These are phyloP conservation scores for Macrotrachela quadricornifera DNA, from an alignment of 1,140 invertebrate species.

Conservation along the genomic window DNA sequence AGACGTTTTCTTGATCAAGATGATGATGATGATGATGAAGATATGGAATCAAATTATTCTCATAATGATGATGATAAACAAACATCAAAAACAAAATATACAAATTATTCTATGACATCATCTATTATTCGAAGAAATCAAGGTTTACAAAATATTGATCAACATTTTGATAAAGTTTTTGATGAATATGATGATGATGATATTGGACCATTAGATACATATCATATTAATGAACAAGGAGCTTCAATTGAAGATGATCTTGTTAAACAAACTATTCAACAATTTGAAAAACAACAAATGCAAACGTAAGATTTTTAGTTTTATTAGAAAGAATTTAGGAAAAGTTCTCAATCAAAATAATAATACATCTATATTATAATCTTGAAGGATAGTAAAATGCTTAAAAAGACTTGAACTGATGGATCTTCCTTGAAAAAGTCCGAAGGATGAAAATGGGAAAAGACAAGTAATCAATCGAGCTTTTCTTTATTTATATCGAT, in stretches of 20 bases:
- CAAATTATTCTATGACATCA: conserved; percentile 76
- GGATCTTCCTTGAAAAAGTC: too few species aligned
- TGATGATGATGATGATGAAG: conserved; percentile 5
- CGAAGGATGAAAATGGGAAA: too few species aligned
- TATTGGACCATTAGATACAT: conserved; percentile 61
- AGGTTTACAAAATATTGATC: conserved; percentile 57
- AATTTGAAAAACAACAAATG: conserved; percentile 34
- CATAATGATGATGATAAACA: conserved; percentile 29
- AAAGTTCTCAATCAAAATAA: conserved; percentile 5
- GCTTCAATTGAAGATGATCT: conserved; percentile 41
- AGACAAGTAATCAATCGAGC: too few species aligned
- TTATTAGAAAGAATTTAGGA: conserved; percentile 2
- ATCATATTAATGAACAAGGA: conserved; percentile 59
- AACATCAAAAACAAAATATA: conserved; percentile 52
- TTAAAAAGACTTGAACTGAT: neutral
- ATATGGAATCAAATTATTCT: neutral
- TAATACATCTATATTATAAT: neutral
- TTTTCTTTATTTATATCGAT: too few species aligned
- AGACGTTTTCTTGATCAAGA: neutral
- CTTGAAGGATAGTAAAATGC: conserved; percentile 3
- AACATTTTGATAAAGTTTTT: conserved; percentile 63
- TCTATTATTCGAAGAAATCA: conserved; percentile 67
- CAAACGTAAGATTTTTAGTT: conserved; percentile 10
- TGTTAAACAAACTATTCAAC: conserved; percentile 38
- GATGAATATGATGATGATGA: conserved; percentile 57